These are phyloP conservation scores for Oreocharis arfaki DNA, from an alignment of 2,113 vertebrate species.

Conservation along the genomic window DNA sequence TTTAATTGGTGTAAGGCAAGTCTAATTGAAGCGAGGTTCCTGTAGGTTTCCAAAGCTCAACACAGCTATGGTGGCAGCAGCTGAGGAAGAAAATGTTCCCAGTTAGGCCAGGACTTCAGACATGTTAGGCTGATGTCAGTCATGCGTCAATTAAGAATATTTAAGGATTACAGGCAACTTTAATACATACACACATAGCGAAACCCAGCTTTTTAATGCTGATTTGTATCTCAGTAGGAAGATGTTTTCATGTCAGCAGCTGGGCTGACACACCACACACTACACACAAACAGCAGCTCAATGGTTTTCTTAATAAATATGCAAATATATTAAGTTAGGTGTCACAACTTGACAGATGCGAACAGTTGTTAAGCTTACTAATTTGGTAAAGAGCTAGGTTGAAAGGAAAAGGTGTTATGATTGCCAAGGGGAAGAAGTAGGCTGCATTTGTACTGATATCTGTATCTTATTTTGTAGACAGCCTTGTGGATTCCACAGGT, in stretches of 20 bases:
- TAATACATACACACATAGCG: fast-evolving
- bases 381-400: background rate
- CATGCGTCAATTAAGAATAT: background rate
- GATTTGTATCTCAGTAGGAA: background rate
- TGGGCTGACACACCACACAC: background rate
- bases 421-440: background rate
- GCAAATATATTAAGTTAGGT: background rate
- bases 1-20: background rate
- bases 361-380: background rate
- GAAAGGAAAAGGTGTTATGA: background rate
- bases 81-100: background rate
- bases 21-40: background rate
- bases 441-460: background rate
- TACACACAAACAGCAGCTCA: background rate
- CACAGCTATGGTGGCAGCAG: background rate
- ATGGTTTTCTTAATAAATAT: background rate
- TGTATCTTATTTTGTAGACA: slow-evolving; percentile 66
- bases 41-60: background rate
- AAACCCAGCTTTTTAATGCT: background rate
- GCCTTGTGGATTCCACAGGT: slow-evolving; percentile 83
- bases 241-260: background rate
- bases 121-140: background rate
- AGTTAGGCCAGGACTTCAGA: background rate
- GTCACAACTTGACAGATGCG: background rate
- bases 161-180: background rate